Conservation (phyloP, 2,113 vertebrate species). For the Phrynosoma blainvillii region DNA sequence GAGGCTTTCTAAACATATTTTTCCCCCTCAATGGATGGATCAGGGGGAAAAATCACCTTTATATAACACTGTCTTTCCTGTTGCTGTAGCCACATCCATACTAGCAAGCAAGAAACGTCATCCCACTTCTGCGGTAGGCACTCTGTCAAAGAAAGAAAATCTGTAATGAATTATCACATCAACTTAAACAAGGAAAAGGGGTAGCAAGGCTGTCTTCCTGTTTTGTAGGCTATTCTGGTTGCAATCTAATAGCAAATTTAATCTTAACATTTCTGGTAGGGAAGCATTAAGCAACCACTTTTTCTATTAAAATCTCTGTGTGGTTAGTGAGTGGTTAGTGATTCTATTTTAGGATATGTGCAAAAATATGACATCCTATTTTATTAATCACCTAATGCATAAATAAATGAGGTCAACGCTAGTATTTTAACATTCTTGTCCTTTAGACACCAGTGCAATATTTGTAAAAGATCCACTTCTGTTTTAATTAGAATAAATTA, state of each 20-base stretch:
- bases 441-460: slow-evolving; percentile 62
- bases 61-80: slow-evolving; percentile 67
- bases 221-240: slow-evolving; percentile 69
- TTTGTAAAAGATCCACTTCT: slow-evolving; percentile 55
- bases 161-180: slow-evolving; percentile 80
- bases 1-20: slow-evolving; percentile 37
- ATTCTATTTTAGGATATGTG: slow-evolving; percentile 73
- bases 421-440: slow-evolving; percentile 60
- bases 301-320: slow-evolving; percentile 74
- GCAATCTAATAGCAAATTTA: slow-evolving; percentile 60
- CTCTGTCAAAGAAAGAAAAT: slow-evolving; percentile 81
- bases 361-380: slow-evolving; percentile 69
- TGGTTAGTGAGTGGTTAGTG: slow-evolving; percentile 80
- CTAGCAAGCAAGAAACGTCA: slow-evolving; percentile 94
- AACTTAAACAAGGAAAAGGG: slow-evolving; percentile 63
- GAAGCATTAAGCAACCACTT: slow-evolving; percentile 63
- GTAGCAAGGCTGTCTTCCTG: slow-evolving; percentile 73
- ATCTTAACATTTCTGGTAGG: slow-evolving; percentile 74
- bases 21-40: slow-evolving; percentile 50
- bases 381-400: slow-evolving; percentile 69
- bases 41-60: slow-evolving; percentile 67
- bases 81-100: slow-evolving; percentile 55
- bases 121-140: slow-evolving; percentile 87
- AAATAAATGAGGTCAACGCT: slow-evolving; percentile 61
- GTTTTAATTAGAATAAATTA: slow-evolving; percentile 65